Conservation (phyloP, 2,888 invertebrate species). For the Patella depressa region DNA sequence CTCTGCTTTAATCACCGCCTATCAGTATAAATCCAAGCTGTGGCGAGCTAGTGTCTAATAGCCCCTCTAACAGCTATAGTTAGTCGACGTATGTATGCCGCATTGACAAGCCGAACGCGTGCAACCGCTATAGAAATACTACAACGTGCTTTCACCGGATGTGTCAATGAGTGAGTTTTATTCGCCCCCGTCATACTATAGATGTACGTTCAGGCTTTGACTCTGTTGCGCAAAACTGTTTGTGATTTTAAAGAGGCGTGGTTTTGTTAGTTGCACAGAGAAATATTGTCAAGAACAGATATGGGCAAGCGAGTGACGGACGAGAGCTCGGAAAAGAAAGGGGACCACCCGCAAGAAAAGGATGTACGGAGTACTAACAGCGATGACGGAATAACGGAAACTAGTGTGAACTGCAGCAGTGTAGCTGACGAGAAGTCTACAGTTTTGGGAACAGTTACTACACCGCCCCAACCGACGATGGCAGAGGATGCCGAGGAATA, state of each 20-base stretch:
- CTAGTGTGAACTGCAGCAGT: slow-evolving; percentile 15
- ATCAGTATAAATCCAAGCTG: slow-evolving; percentile 19
- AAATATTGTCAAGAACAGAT: background rate
- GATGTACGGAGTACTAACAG: slow-evolving; percentile 12
- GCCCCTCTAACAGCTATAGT: slow-evolving; percentile 11
- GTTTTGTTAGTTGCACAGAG: background rate
- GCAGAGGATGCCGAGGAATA: slow-evolving; percentile 38
- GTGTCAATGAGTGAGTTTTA: slow-evolving; percentile 13
- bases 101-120: slow-evolving; percentile 13
- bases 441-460: slow-evolving; percentile 12
- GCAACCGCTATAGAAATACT: slow-evolving; percentile 14
- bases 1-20: slow-evolving; percentile 21
- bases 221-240: slow-evolving; percentile 10
- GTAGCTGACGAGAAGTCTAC: slow-evolving; percentile 16
- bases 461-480: slow-evolving; percentile 14
- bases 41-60: slow-evolving; percentile 10
- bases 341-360: slow-evolving; percentile 6
- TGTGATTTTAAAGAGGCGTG: slow-evolving; percentile 7
- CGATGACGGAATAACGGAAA: slow-evolving; percentile 13
- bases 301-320: slow-evolving; percentile 2
- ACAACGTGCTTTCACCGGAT: slow-evolving; percentile 16
- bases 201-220: slow-evolving; percentile 12
- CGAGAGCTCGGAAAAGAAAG: background rate
- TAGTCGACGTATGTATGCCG: slow-evolving; percentile 17
- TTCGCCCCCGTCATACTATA: slow-evolving; percentile 14